phyloP scores from a whole-genome alignment of 2,888 invertebrate species.

The Yponomeuta sedellus region DNA sequence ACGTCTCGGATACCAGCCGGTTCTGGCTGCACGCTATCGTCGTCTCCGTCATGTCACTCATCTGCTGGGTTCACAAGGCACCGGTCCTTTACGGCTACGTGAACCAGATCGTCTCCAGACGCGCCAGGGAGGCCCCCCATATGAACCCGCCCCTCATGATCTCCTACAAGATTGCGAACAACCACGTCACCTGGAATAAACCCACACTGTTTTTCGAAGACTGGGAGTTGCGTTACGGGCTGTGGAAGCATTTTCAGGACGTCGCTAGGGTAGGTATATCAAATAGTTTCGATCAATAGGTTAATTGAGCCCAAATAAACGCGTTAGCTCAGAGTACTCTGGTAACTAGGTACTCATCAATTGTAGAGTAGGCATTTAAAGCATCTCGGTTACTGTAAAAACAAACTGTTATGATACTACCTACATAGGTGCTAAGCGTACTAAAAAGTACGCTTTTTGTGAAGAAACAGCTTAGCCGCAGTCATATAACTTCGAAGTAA shows the following conservation, averaged over 20 bases:
- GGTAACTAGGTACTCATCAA: no score
- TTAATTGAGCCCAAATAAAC: background rate
- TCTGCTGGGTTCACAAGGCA: conserved; percentile 79
- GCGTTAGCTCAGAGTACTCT: no score
- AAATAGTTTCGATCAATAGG: no score
- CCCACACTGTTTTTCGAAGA: conserved; percentile 79
- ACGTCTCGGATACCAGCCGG: conserved; percentile 40
- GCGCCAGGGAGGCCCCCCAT: conserved; percentile 79
- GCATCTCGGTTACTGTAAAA: no score
- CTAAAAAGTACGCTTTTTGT: no score
- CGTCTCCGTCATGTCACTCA: conserved; percentile 76
- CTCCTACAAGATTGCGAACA: conserved; percentile 69
- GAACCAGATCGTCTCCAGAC: conserved; percentile 69
- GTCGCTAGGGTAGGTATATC: conserved; percentile 22
- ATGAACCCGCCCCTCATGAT: conserved; percentile 78
- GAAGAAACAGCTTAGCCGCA: no score
- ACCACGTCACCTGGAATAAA: conserved; percentile 77
- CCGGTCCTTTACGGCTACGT: conserved; percentile 75
- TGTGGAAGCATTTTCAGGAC: conserved; percentile 77
- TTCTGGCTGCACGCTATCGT: conserved; percentile 78
- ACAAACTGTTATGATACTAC: no score
- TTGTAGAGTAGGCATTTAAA: no score
- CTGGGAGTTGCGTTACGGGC: conserved; percentile 79
- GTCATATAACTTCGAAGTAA: no score
- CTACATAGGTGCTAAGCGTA: no score